phyloP scores from a whole-genome alignment of 2,113 vertebrate species.

The Malurus elegans region DNA sequence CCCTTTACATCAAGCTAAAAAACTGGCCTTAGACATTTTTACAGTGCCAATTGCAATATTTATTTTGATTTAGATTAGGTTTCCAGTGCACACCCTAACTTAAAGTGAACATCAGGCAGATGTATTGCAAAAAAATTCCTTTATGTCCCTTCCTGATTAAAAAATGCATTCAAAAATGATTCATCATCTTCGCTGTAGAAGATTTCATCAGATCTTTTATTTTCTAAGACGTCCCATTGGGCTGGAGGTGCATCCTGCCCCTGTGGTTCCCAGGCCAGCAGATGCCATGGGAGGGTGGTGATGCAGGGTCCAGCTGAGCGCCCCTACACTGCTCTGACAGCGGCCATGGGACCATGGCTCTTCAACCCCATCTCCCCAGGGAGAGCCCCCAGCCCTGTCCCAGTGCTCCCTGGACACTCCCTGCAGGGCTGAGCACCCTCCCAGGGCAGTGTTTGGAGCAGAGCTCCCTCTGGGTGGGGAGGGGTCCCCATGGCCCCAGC shows the following conservation, averaged over 20 bases:
- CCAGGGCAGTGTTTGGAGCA: background rate
- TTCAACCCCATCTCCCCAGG: background rate
- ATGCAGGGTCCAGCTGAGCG: background rate
- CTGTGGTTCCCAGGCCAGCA: background rate
- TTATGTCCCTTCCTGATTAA: background rate
- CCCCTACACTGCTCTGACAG: background rate
- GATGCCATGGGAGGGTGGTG: background rate
- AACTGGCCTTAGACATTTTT: background rate
- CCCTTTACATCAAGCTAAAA: background rate
- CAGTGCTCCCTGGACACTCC: background rate
- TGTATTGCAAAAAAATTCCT: background rate
- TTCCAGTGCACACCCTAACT: background rate
- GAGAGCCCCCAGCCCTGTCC: background rate
- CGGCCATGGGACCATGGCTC: background rate
- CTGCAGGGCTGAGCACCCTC: background rate
- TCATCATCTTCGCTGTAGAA: rapidly evolving
- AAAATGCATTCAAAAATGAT: background rate
- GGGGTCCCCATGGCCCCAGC: background rate
- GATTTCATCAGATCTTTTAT: too few relatives aligned
- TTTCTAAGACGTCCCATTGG: background rate
- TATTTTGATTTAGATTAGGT: background rate
- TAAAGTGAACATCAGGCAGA: background rate
- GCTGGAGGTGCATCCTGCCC: background rate
- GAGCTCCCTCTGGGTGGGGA: background rate
- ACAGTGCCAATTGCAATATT: background rate